Evolutionary conservation across 2,888 invertebrate genomes (phyloP).

Genomic region (Tribolium freemani): DNA sequence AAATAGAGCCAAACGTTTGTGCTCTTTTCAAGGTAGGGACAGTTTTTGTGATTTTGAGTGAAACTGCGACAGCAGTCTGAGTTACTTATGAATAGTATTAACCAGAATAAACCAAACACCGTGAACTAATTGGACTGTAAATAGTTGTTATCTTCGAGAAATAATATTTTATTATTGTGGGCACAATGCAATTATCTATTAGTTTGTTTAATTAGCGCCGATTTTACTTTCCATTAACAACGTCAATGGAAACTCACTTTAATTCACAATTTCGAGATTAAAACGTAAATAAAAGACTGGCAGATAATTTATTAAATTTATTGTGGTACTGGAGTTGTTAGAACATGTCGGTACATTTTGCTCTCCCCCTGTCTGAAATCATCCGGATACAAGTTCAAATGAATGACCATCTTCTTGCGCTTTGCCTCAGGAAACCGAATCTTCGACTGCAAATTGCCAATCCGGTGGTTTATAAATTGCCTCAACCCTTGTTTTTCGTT

Average conservation of each 20-base stretch:
- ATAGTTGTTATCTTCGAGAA: not conserved
- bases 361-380: not conserved
- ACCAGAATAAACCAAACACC: not conserved
- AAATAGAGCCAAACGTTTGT: not conserved
- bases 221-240: not conserved
- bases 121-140: not conserved
- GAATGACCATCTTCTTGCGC: constrained; percentile 38
- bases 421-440: constrained; percentile 15
- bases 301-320: not conserved
- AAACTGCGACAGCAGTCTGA: not conserved
- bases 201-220: not conserved
- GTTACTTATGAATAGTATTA: not conserved
- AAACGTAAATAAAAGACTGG: not conserved
- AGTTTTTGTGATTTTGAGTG: not conserved
- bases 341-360: not conserved
- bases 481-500: constrained; percentile 1
- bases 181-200: not conserved
- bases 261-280: not conserved
- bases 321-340: not conserved
- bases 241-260: not conserved
- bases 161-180: not conserved
- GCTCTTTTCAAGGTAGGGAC: not conserved
- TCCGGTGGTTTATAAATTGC: constrained; percentile 7
- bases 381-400: constrained; percentile 40
- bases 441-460: constrained; percentile 2